Evolutionary conservation across 2,888 invertebrate genomes (phyloP).

Genomic region (Drosophila meridionalis): DNA sequence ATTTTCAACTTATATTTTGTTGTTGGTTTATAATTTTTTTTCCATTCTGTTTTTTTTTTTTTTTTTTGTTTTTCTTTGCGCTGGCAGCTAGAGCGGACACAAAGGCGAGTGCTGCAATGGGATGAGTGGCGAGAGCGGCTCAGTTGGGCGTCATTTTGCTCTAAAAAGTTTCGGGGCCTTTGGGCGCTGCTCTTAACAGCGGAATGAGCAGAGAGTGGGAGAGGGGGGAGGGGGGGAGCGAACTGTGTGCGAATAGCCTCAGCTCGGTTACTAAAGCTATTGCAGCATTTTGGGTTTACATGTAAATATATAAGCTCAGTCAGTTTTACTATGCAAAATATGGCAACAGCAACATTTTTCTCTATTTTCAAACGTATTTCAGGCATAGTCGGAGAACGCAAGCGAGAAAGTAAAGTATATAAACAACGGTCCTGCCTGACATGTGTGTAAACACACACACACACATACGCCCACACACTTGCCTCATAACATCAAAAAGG

Average conservation of each 20-base stretch:
- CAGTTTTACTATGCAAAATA: slow-evolving; percentile 73
- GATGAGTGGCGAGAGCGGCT: not conserved
- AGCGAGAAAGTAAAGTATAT: slow-evolving; percentile 27
- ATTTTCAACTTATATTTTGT: slow-evolving; percentile 64
- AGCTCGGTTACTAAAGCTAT: slow-evolving; percentile 29
- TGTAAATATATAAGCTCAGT: slow-evolving; percentile 59
- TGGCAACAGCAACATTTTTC: slow-evolving; percentile 58
- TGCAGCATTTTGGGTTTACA: slow-evolving; percentile 34
- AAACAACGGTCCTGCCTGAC: slow-evolving; percentile 37
- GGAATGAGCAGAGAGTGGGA: slow-evolving; percentile 14
- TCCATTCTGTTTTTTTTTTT: slow-evolving; percentile 36
- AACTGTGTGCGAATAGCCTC: slow-evolving; percentile 30
- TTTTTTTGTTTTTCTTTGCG: slow-evolving; percentile 36
- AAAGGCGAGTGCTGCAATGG: slow-evolving; percentile 8
- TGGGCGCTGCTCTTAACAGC: slow-evolving; percentile 45
- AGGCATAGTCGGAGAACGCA: slow-evolving; percentile 6
- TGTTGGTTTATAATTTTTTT: slow-evolving; percentile 36
- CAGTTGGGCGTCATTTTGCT: slow-evolving; percentile 34
- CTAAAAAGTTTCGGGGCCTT: slow-evolving; percentile 56
- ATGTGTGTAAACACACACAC: slow-evolving; percentile 12
- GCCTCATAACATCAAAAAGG: slow-evolving; percentile 50
- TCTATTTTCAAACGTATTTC: slow-evolving; percentile 51
- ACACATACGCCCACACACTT: not conserved
- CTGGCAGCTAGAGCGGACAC: slow-evolving; percentile 19
- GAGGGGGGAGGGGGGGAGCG: not conserved